phyloP scores from a whole-genome alignment of 2,888 invertebrate species.

The Acrocyrtus sp. region DNA sequence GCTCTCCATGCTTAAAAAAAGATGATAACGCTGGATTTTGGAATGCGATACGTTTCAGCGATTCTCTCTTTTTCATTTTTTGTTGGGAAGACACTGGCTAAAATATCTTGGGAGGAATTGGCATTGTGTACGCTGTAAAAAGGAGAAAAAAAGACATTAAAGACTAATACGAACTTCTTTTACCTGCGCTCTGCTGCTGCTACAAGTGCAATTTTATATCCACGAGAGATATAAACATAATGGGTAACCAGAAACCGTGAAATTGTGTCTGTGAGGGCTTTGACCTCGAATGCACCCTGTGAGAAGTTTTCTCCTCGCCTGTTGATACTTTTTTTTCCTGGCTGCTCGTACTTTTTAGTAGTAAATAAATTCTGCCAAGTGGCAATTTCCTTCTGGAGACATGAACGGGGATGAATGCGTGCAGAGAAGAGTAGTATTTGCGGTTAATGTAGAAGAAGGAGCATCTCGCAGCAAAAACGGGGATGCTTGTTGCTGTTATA shows the following conservation, averaged over 20 bases:
- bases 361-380: background rate
- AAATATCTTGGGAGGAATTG: constrained; percentile 18
- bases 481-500: background rate
- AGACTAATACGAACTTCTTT: constrained; percentile 12
- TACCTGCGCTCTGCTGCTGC: background rate
- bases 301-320: constrained; percentile 42
- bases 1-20: background rate
- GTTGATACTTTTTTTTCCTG: constrained; percentile 21
- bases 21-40: constrained; percentile 39
- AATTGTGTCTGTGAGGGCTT: constrained; percentile 53
- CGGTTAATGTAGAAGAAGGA: background rate
- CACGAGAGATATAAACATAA: background rate
- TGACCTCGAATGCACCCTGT: constrained; percentile 53
- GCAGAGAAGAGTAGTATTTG: background rate
- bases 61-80: constrained; percentile 18
- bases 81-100: too few relatives aligned
- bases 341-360: too few relatives aligned
- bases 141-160: background rate
- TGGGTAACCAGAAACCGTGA: constrained; percentile 46
- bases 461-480: background rate
- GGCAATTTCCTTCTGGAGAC: constrained; percentile 45
- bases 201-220: background rate
- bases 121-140: background rate
- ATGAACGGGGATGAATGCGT: constrained; percentile 23
- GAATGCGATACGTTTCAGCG: constrained; percentile 33